Base-by-base conservation (phyloP, 2,797 vertebrate genomes). In the Sebastes kiyomatsui region DNA sequence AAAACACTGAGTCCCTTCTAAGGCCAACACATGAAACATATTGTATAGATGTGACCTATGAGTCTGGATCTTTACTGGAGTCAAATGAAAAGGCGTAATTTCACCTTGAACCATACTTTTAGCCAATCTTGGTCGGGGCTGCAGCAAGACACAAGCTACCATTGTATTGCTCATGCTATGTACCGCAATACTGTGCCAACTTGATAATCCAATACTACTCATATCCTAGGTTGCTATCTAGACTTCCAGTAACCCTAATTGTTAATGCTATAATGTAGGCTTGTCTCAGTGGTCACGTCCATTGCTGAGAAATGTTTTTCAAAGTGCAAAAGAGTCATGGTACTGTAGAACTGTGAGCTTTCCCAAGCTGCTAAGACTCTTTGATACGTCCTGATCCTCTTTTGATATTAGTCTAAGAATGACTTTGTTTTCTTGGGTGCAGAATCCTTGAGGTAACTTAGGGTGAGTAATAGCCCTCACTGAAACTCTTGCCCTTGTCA, bases 381-480 rank as follows among this genome's bases (percentile, higher is more conserved):
- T 42, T 77, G 68, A 86, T 81, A 71, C 27, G 5, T 64, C 27
- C 55, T 83, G 74, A 90, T 85, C 82, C 84, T 87, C 67, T 83
- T 82, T 77, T 72, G 32, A 81, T 85, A 79, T 79, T 68, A 81
- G 56, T 30, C 59, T 64, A 68, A 73, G 69, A 76, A 42, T 75
- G 30, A 71, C 42, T 81, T 85, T 77, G 75, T 82, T 75, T 79
- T 76, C 33, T 67, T 20, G 9, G 52, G 3, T 5, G 28, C 10
- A 67, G 28, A 75, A 73, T 52, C 67, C 27, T 52, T 32, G 23
- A 54, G 60, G 65, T 75, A 49, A 74, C 5, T 60, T 13, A 0
- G 4, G 69, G 30, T 74, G 75, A 79, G 30, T 42, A 46, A 38
- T 13, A 1, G 12, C 5, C 46, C 65, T 68, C 32, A 33, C 3